phyloP scores from a whole-genome alignment of 2,113 vertebrate species.

The Terrapene triunguis region DNA sequence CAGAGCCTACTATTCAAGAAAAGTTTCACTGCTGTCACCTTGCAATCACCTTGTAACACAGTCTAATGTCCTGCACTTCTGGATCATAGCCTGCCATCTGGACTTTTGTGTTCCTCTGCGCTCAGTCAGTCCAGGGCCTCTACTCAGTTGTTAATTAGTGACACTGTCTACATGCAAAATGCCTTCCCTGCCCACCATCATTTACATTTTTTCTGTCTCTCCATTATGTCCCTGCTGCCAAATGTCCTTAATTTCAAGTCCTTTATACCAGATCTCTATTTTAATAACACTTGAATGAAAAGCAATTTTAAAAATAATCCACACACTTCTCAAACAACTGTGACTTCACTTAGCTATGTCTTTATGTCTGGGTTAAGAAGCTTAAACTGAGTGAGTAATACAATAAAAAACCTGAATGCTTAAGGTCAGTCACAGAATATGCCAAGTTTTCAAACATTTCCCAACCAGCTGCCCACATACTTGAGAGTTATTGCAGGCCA shows the following conservation, averaged over 20 bases:
- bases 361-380: slow-evolving; percentile 23
- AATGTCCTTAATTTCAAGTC: slow-evolving; percentile 46
- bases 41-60: slow-evolving; percentile 56
- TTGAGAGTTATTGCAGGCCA: slow-evolving; percentile 42
- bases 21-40: slow-evolving; percentile 35
- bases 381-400: not conserved
- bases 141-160: slow-evolving; percentile 70
- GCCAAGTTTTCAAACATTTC: not conserved
- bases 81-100: slow-evolving; percentile 72
- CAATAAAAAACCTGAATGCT: not conserved
- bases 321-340: slow-evolving; percentile 2
- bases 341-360: not conserved
- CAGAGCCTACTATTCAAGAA: not conserved
- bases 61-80: slow-evolving; percentile 23
- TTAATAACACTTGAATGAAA: slow-evolving; percentile 48
- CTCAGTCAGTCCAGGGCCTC: slow-evolving; percentile 4
- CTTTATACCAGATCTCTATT: slow-evolving; percentile 23
- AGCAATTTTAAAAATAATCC: slow-evolving; percentile 47
- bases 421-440: slow-evolving; percentile 27
- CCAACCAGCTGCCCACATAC: not conserved
- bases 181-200: slow-evolving; percentile 17
- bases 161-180: slow-evolving; percentile 38
- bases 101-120: slow-evolving; percentile 47
- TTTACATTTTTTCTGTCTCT: slow-evolving; percentile 14
- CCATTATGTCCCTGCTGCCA: slow-evolving; percentile 37